Percentiles rank a stretch among this genome's conserved stretches.
phyloP scores from a whole-genome alignment of 2,888 invertebrate genomes.

The Marasmarcha lunaedactyla region DNA sequence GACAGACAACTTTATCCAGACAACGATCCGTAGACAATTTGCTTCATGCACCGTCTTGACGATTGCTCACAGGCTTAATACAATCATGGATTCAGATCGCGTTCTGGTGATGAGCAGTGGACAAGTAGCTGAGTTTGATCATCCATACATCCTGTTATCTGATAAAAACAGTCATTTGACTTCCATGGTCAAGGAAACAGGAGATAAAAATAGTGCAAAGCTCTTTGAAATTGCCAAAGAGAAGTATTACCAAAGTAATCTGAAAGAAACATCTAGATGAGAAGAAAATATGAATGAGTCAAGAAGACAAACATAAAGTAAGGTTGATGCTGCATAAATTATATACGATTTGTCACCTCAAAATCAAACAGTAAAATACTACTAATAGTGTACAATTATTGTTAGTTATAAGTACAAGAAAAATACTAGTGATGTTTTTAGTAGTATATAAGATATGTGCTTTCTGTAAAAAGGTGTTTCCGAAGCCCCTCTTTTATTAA shows the following conservation, averaged over 20 bases:
- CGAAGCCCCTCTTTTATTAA: too few relatives aligned
- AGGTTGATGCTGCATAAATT: background rate
- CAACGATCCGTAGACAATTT: slow-evolving; percentile 83
- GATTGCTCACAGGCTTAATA: slow-evolving; percentile 90
- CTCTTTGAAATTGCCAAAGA: slow-evolving; percentile 42
- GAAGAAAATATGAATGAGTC: too few relatives aligned
- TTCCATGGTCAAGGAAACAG: slow-evolving; percentile 78
- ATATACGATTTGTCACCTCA: too few relatives aligned
- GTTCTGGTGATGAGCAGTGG: slow-evolving; percentile 90
- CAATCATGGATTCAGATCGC: slow-evolving; percentile 91
- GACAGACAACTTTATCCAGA: slow-evolving; percentile 83
- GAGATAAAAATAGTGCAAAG: slow-evolving; percentile 46
- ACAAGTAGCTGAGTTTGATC: slow-evolving; percentile 76
- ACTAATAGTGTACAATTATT: too few relatives aligned
- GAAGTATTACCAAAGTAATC: slow-evolving; percentile 31
- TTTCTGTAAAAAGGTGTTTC: too few relatives aligned
- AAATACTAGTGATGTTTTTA: too few relatives aligned
- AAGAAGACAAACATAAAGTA: too few relatives aligned
- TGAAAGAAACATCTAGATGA: slow-evolving; percentile 12
- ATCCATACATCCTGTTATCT: slow-evolving; percentile 73
- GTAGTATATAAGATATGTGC: too few relatives aligned
- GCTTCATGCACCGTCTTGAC: slow-evolving; percentile 86
- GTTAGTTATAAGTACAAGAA: too few relatives aligned
- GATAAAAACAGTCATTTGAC: slow-evolving; percentile 70
- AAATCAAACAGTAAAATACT: too few relatives aligned